Base-by-base conservation (phyloP, 1,140 invertebrate species). In the Luehdorfia chinensis region DNA sequence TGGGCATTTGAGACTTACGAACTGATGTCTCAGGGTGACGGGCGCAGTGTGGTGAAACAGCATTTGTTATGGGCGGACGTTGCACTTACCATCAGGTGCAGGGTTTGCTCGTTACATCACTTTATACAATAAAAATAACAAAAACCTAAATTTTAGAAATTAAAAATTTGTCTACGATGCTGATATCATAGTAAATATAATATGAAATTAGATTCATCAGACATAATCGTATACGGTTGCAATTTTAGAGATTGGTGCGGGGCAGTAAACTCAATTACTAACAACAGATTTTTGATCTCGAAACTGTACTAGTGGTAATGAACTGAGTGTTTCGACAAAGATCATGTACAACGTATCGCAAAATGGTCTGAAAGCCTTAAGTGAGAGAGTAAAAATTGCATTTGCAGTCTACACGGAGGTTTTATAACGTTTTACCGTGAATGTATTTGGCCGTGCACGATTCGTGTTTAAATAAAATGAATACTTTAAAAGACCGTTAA, bases 351-450 rank as follows among this genome's bases (percentile, higher is more conserved):
- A 4, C 1, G 15, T 41, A 41, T 25, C 23, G 37, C 37, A 41
- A 41, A 41, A 41, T 12, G 21, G 11, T 27, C 23, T 21, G 13
- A 14, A 41, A 41, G 37, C 7, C 37, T 16, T 41, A 2, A 11
- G 18, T 9, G 16, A 19, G 11, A 37, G 34, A 37, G 34, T 23
- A 27, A 27, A 41, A 41, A 41, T 41, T 41, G 37, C 37, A 41
- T 8, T 7, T 27, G 37, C 19, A 37, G 25, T 28, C 15, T 25
- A 12, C 21, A 27, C 21, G 14, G 19, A 41, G 8, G 21, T 41
- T 41, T 28, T 16, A 15, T 25, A 41, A 27, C 19, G 25, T 41
- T 41, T 41, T 18, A n/a, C 7, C 15, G 21, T 9, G 12, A 33
- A 33, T 13, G 1, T 7, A 27, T 27, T 27, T 15, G 9, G 21